Conservation (phyloP, 30 jellyfish, hydroid and myxozoan genomes). For the Sanderia malayensis region DNA sequence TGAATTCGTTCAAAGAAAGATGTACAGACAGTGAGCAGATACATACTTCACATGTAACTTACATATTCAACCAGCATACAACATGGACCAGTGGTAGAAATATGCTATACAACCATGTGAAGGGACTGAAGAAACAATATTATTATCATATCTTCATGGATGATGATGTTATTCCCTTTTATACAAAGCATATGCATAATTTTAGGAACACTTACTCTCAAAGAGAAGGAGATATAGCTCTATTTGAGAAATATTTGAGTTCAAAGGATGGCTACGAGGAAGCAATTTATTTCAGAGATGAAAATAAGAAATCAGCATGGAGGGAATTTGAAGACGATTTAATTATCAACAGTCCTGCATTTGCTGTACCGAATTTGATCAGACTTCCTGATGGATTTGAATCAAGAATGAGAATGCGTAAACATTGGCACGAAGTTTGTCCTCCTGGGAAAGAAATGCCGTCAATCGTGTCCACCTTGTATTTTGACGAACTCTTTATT, state of each 20-base stretch:
- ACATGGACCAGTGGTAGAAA: conserved; percentile 13
- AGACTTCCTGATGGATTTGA: conserved; percentile 20
- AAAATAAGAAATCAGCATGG: conserved; percentile 4
- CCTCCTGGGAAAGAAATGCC: not conserved
- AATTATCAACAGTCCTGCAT: conserved; percentile 14
- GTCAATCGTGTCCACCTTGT: conserved; percentile 11
- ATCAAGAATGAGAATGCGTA: conserved; percentile 17
- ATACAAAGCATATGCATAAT: not conserved
- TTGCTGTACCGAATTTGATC: conserved; percentile 5
- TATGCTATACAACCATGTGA: not conserved
- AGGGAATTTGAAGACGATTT: conserved; percentile 21
- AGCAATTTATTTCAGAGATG: not conserved
- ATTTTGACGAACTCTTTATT: conserved; percentile 1
- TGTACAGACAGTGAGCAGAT: not conserved
- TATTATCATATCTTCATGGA: conserved; percentile 23
- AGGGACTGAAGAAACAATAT: not conserved
- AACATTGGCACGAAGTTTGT: conserved; percentile 49
- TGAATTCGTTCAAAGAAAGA: not conserved
- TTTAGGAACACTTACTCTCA: not conserved
- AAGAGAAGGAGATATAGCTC: not conserved
- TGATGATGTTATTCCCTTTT: conserved; percentile 11
- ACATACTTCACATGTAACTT: not conserved
- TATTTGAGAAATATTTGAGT: not conserved
- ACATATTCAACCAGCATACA: not conserved
- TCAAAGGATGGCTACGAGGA: not conserved